These are phyloP conservation scores for Tortricodes alternella DNA, from an alignment of 2,888 invertebrate genomes.

Conservation along the genomic window DNA sequence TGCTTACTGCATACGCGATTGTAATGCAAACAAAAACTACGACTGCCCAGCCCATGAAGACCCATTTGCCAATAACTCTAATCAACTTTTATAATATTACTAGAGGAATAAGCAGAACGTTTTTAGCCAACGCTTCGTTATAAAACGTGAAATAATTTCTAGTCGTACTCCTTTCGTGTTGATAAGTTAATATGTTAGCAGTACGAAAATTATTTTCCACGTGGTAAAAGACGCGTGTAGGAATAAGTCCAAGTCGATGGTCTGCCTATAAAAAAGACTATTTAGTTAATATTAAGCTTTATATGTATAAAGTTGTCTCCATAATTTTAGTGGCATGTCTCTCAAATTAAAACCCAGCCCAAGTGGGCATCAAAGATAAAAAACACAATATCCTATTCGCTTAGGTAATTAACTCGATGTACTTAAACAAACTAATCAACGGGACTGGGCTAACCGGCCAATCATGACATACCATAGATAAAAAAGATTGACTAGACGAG, in stretches of 20 bases:
- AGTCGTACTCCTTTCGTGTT: conserved; percentile 80
- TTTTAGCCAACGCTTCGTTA: conserved; percentile 28
- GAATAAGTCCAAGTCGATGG: conserved; percentile 60
- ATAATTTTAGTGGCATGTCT: conserved; percentile 66
- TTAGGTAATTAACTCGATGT: too few species aligned
- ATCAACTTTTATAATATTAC: conserved; percentile 34
- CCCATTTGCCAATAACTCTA: conserved; percentile 42
- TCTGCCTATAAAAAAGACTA: conserved; percentile 76
- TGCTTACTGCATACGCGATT: background rate
- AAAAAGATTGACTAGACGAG: too few species aligned
- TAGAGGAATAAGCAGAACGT: conserved; percentile 35
- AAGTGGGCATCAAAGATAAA: conserved; percentile 5
- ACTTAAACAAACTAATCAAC: too few species aligned
- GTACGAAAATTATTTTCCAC: conserved; percentile 75
- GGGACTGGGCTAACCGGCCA: too few species aligned
- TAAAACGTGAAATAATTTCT: conserved; percentile 64
- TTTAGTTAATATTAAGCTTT: conserved; percentile 76
- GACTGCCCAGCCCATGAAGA: background rate
- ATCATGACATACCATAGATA: too few species aligned
- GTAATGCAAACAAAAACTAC: background rate
- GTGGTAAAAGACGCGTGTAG: conserved; percentile 50
- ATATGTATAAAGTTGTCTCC: conserved; percentile 61
- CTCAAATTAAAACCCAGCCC: conserved; percentile 44
- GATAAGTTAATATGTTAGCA: conserved; percentile 74
- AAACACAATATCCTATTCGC: background rate